Percentiles rank a stretch among this genome's conserved stretches.
Evolutionary conservation across 2,113 vertebrate species (phyloP).

Genomic region (Chroicocephalus ridibundus): DNA sequence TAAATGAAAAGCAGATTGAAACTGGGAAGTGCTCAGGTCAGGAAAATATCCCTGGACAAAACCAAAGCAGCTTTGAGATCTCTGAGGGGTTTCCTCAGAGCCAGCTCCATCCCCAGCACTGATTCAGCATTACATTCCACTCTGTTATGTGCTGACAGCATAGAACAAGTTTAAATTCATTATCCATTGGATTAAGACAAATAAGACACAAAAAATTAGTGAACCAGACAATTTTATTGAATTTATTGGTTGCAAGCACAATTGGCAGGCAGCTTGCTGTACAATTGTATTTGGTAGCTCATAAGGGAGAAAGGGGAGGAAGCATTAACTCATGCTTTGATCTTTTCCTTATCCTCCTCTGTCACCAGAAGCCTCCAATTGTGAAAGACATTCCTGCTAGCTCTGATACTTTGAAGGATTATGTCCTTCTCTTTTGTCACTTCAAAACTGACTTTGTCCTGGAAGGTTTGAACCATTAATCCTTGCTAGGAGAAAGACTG

Average conservation of each 20-base stretch:
- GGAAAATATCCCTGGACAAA: background rate
- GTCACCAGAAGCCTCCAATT: background rate
- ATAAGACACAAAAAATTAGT: constrained; percentile 20
- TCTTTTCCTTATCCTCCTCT: constrained; percentile 18
- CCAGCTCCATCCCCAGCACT: background rate
- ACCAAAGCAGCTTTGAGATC: background rate
- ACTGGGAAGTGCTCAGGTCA: background rate
- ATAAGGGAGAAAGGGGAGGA: background rate
- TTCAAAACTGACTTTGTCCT: constrained; percentile 28
- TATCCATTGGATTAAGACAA: constrained; percentile 28
- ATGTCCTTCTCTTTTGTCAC: background rate
- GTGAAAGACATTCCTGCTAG: background rate
- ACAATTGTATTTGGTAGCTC: background rate
- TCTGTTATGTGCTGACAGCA: background rate
- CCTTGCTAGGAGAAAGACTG: background rate
- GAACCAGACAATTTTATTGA: background rate
- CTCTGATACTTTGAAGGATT: constrained; percentile 21
- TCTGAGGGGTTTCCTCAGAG: background rate
- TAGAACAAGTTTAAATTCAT: constrained; percentile 9
- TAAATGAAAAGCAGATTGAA: background rate
- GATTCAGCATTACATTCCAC: background rate
- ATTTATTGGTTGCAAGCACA: background rate
- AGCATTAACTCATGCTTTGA: constrained; percentile 33
- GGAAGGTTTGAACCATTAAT: background rate
- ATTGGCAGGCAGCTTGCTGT: background rate